Evolutionary conservation across 2,113 vertebrate species (phyloP), one percentile per base, ranked within the genome.

Genomic region (Burhinus oedicnemus): DNA sequence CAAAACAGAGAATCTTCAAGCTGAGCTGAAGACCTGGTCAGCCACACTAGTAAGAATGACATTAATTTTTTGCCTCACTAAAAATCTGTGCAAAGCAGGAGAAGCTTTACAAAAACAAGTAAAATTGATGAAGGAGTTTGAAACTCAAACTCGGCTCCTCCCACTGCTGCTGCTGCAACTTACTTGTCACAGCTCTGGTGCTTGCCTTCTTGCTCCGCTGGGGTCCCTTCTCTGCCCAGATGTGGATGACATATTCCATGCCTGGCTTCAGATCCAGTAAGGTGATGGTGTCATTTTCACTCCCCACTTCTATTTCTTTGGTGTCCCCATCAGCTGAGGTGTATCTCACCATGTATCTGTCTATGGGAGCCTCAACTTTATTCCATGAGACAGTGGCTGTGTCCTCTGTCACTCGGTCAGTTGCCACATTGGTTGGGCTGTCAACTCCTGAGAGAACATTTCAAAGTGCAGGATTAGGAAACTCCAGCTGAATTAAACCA

Each of bases 311-410:
- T 38, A 98, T 92, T 84, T 98, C 98, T 83, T 49, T 94, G 89
- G 94, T 97, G 72, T 97, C 97, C 69, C 98, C 98, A 9, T 97
- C 98, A 14, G 96, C 90, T 8, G 98, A 98, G 38, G 96, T 96
- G 96, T 99, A 99, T 90, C 95, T 98, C 89, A 99, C 90, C 94
- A 98, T 85, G 77, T 99, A 99, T 70, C 97, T 98, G 13, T 99
- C 98, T 11, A 99, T 97, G 17, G 96, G 81, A 12, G 98, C 98
- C 82, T 97, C 97, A 62, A 98, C 98, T 4, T 60, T 94, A 71
- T 98, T 97, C 99, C 99, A 99, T 18, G 97, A 98, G 45, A 99
- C 77, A 2, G 87, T 97, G 25, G 96, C 97, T 1, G 97, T 98
- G 83, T 98, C 98, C 87, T 99, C 98, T 4, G 98, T 99, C 86